phyloP scores from a whole-genome alignment of 2,797 vertebrate species.

The Rhynchonycteris naso region DNA sequence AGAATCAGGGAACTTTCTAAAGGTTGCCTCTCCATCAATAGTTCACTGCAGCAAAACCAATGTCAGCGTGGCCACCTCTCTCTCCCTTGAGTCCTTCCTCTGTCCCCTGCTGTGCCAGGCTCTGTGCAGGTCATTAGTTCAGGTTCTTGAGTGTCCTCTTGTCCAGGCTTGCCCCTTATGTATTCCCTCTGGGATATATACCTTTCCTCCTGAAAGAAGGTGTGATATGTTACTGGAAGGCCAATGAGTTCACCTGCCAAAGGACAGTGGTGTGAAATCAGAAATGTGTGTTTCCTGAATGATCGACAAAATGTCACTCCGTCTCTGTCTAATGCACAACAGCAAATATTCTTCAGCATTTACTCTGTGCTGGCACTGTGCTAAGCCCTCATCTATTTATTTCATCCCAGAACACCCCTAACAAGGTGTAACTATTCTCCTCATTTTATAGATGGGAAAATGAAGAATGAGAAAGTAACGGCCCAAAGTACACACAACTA shows the following conservation, averaged over 20 bases:
- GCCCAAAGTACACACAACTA: background rate
- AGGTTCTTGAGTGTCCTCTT: background rate
- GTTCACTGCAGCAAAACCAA: background rate
- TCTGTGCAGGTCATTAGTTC: background rate
- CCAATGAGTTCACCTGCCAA: background rate
- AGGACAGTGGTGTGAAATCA: background rate
- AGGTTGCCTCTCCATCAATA: background rate
- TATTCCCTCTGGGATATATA: background rate
- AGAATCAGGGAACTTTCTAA: constrained; percentile 33
- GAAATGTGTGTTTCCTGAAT: background rate
- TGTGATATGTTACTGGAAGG: background rate
- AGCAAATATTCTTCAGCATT: background rate
- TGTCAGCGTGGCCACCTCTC: background rate
- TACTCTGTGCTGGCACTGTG: background rate
- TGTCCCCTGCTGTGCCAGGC: background rate
- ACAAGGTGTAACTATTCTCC: background rate
- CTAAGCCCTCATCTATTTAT: background rate
- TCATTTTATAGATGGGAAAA: background rate
- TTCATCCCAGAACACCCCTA: background rate
- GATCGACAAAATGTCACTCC: background rate
- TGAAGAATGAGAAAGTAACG: background rate
- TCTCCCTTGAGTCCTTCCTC: background rate
- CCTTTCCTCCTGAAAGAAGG: background rate
- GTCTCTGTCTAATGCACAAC: background rate
- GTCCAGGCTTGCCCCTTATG: background rate